Evolutionary conservation across 2,888 invertebrate species (phyloP).

Genomic region (Synanthedon andrenaeformis): DNA sequence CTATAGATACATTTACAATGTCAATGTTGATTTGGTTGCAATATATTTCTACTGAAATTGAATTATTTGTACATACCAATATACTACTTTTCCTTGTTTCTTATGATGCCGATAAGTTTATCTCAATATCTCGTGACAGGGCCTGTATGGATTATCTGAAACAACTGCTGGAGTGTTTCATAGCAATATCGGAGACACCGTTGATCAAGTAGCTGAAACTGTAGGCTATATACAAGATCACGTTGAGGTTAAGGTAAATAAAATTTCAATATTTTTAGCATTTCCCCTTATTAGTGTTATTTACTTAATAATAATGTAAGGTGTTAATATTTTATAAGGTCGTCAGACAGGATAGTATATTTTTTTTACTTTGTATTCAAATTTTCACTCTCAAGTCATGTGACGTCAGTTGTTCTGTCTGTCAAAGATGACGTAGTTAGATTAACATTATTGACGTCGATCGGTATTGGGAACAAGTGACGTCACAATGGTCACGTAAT

Average conservation of each 20-base stretch:
- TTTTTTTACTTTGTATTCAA: background rate
- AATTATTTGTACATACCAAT: too few relatives aligned
- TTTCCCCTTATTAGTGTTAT: background rate
- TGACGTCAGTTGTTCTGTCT: too few relatives aligned
- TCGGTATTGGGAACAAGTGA: too few relatives aligned
- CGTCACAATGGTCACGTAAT: too few relatives aligned
- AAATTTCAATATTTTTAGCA: background rate
- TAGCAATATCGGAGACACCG: constrained; percentile 60
- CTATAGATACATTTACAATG: too few relatives aligned
- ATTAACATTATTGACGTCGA: too few relatives aligned
- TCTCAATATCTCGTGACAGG: constrained; percentile 35
- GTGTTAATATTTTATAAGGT: background rate
- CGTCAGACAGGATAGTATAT: background rate
- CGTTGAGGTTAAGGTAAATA: constrained; percentile 67
- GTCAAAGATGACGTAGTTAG: too few relatives aligned
- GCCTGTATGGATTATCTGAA: constrained; percentile 75
- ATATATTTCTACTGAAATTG: too few relatives aligned
- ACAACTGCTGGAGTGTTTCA: constrained; percentile 71
- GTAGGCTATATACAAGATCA: constrained; percentile 74
- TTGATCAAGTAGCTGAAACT: constrained; percentile 61
- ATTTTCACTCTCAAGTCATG: too few relatives aligned
- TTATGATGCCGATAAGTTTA: background rate
- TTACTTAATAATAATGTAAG: background rate
- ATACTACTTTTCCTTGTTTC: too few relatives aligned
- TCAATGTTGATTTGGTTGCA: too few relatives aligned